Base-by-base conservation (phyloP, 2,888 invertebrate genomes). In the Antitype chi region DNA sequence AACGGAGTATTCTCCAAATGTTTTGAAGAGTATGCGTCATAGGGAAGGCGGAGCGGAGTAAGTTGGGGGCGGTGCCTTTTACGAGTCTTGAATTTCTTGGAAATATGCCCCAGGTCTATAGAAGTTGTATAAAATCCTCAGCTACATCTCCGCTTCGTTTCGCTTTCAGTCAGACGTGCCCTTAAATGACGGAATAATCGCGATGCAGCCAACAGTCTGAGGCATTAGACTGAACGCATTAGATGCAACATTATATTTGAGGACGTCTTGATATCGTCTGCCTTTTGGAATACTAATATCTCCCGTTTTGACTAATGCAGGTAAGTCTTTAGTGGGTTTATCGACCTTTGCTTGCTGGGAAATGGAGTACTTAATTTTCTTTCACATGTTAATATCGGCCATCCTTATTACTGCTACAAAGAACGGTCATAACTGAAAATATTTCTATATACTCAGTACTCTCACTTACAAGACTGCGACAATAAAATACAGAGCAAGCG, bases 121-220 rank as follows among this genome's bases (percentile, higher is more conserved):
- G 52, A 28, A 9, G 52, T 63, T 9, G 13, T 63, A 43, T 0
- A 59, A 38, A 49, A 59, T n/a, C 13, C 25, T 20, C 68, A n/a
- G 43, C 55, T 64, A n/a, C 25, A 43, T 32, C 8, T 25, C 3
- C 63, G n/a, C 23, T 70, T 32, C 72, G 52, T 59, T 9, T 32
- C 64, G 68, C 68, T 68, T 38, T 11, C 20, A 32, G 62, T 87
- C 1, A 52, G 57, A 70, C 84, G 25, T 59, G 38, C 17, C 62
- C 69, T 63, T 89, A 95, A 95, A 95, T 94, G 93, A 90, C 80
- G 86, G 88, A 93, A 95, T 95, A 94, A 95, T 95, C 93, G 92
- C 91, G 85, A 90, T 92, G 93, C 94, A 94, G 93, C 91, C 89
- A 85, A 80, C 82, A 67, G 49, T 69, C 74, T 87, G 79, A 82